Evolutionary conservation across 2,888 invertebrate species (phyloP).

Genomic region (Pomacea canaliculata): DNA sequence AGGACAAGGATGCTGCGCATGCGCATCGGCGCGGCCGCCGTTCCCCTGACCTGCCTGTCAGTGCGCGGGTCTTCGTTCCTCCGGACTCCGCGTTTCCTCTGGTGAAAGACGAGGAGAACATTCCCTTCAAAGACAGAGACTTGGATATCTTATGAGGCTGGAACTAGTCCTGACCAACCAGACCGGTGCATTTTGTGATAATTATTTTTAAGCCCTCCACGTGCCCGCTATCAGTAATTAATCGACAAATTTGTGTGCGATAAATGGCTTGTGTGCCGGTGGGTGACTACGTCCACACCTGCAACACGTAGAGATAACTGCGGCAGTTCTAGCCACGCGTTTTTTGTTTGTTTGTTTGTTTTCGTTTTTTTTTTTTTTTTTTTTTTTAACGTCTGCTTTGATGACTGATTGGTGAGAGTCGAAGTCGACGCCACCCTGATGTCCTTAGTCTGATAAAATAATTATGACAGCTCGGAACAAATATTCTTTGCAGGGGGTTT

Average conservation of each 20-base stretch:
- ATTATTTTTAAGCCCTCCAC: background rate
- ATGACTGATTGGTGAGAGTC: too few species aligned
- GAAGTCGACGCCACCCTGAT: too few species aligned
- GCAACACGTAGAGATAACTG: too few species aligned
- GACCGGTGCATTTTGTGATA: constrained; percentile 5
- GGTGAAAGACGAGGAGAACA: constrained; percentile 49
- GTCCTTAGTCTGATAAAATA: too few species aligned
- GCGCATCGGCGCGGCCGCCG: constrained; percentile 2
- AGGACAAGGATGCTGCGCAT: background rate
- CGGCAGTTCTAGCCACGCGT: too few species aligned
- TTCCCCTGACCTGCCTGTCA: background rate
- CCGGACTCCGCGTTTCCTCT: constrained; percentile 14
- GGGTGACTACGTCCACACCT: too few species aligned
- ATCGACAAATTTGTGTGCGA: background rate
- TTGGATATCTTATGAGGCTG: constrained; percentile 58
- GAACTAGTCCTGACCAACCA: constrained; percentile 9
- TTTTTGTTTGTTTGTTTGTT: too few species aligned
- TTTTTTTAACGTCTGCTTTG: too few species aligned
- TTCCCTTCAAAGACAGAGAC: constrained; percentile 60
- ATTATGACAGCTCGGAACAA: too few species aligned
- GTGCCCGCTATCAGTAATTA: background rate
- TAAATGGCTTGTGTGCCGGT: too few species aligned
- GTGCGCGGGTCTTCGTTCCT: constrained; percentile 9
- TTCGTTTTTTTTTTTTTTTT: too few species aligned
- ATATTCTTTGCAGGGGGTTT: too few species aligned